Conservation (phyloP, 2,113 vertebrate genomes). For the Gasterosteus aculeatus region DNA sequence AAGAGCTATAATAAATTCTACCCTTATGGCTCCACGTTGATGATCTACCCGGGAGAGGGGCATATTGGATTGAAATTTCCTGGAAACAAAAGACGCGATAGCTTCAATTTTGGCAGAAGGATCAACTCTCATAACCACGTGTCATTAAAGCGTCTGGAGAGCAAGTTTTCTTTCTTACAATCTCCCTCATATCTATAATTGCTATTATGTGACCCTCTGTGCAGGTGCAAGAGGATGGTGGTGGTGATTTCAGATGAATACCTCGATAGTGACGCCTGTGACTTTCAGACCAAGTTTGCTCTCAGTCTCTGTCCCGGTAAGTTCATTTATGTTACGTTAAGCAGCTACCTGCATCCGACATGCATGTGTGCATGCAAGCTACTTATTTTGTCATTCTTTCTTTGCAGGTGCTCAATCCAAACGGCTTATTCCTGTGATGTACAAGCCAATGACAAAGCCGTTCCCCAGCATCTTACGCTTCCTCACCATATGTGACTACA, state of each 20-base stretch:
- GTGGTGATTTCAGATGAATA: conserved; percentile 97
- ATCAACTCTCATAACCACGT: neutral
- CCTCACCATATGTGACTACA: conserved; percentile 96
- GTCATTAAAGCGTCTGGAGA: conserved; percentile 6
- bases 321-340: neutral
- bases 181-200: neutral
- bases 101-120: conserved; percentile 4
- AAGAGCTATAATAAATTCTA: neutral
- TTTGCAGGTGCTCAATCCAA: conserved; percentile 88
- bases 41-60: neutral
- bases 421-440: conserved; percentile 93
- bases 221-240: conserved; percentile 95
- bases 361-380: neutral
- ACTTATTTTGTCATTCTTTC: neutral
- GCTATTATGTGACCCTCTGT: neutral
- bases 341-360: neutral
- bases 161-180: neutral
- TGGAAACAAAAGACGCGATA: neutral
- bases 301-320: conserved; percentile 96
- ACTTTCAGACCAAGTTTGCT: conserved; percentile 99
- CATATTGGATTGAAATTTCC: neutral
- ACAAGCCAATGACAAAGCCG: conserved; percentile 89
- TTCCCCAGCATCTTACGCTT: conserved; percentile 96
- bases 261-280: conserved; percentile 92
- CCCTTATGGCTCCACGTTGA: neutral